Percentiles rank a stretch among this genome's conserved stretches.
phyloP scores from a whole-genome alignment of 1,140 invertebrate species.

The Brachystomella parvula region DNA sequence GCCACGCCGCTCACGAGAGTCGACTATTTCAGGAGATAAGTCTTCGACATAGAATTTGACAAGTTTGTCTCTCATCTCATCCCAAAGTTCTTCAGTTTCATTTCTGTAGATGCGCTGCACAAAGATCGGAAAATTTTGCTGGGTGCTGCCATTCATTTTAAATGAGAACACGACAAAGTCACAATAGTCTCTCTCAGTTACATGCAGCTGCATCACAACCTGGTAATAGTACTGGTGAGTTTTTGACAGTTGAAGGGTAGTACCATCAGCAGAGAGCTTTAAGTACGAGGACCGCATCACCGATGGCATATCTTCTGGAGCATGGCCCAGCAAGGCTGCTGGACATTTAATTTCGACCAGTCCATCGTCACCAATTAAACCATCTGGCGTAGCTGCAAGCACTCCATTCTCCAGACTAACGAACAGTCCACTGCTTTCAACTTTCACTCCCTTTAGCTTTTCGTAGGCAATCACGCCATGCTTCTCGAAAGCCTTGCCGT shows the following conservation, averaged over 20 bases:
- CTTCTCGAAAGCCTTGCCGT: constrained; percentile 1
- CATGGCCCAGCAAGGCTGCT: constrained; percentile 25
- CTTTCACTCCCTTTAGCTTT: constrained; percentile 21
- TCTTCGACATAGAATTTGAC: constrained; percentile 19
- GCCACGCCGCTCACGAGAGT: constrained; percentile 38
- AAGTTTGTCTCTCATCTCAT: constrained; percentile 30
- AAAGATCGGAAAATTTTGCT: constrained; percentile 22
- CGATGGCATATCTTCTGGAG: constrained; percentile 23
- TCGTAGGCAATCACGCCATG: neutral
- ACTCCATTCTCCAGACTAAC: constrained; percentile 40
- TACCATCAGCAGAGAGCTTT: neutral
- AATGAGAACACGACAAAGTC: constrained; percentile 42
- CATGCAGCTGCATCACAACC: constrained; percentile 43
- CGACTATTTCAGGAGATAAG: constrained; percentile 34
- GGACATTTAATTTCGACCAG: constrained; percentile 44
- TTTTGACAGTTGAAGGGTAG: constrained; percentile 27
- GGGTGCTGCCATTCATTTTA: neutral
- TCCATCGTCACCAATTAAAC: constrained; percentile 41
- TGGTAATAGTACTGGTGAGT: constrained; percentile 44
- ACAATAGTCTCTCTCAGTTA: constrained; percentile 41
- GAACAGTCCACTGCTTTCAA: constrained; percentile 42
- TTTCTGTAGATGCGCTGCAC: neutral
- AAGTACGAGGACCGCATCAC: neutral
- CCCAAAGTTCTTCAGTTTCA: constrained; percentile 32
- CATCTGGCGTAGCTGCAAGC: constrained; percentile 44